These are phyloP conservation scores for Chinchilla lanigera DNA, from an alignment of 2,113 vertebrate genomes.

Conservation along the genomic window DNA sequence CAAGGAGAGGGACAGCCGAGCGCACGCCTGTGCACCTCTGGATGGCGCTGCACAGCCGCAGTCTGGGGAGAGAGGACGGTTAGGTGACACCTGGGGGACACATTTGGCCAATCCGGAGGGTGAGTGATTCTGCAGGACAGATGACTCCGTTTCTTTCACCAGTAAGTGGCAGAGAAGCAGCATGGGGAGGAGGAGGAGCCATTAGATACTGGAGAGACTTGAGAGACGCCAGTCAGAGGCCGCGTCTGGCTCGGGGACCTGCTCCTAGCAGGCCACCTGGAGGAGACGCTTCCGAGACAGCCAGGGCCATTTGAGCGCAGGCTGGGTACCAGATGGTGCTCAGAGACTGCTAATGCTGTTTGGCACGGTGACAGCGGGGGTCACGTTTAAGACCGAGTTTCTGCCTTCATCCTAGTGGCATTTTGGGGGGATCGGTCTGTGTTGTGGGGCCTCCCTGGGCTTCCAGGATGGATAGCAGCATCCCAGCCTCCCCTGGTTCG, in stretches of 20 bases:
- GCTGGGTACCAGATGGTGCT: neutral
- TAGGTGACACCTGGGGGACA: neutral
- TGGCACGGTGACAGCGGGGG: accelerated
- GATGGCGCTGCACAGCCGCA: accelerated
- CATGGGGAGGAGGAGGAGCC: neutral
- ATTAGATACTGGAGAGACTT: neutral
- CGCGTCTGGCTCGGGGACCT: neutral
- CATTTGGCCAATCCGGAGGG: neutral
- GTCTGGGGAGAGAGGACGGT: neutral
- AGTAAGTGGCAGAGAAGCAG: neutral
- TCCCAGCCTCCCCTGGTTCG: accelerated
- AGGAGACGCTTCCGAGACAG: neutral
- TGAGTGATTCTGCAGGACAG: neutral
- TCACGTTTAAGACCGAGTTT: neutral
- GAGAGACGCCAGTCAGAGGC: accelerated
- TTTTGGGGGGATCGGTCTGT: accelerated
- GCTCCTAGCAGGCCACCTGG: neutral
- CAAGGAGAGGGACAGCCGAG: neutral
- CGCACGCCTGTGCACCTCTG: neutral
- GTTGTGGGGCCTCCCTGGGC: accelerated
- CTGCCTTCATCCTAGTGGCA: accelerated
- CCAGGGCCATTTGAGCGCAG: neutral
- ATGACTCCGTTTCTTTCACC: neutral
- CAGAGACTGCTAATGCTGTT: accelerated
- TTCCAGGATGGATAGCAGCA: accelerated